Evolutionary conservation across 2,797 vertebrate species (phyloP).

Genomic region (Tadarida brasiliensis): DNA sequence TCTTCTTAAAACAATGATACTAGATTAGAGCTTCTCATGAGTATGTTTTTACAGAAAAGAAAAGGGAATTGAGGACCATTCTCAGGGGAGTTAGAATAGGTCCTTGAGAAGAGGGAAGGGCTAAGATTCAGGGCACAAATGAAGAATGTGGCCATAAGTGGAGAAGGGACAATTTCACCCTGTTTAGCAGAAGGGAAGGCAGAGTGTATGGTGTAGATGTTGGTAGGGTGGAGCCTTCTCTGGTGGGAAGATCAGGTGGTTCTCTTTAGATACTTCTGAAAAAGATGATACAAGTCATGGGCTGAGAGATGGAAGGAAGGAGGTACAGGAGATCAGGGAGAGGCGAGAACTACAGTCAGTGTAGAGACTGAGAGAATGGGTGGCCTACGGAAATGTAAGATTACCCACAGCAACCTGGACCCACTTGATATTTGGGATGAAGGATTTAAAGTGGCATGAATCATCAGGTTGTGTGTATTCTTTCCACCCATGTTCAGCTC

Average conservation of each 20-base stretch:
- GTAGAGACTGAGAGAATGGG: neutral
- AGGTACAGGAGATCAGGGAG: neutral
- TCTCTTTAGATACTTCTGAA: neutral
- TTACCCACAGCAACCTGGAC: neutral
- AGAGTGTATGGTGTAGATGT: neutral
- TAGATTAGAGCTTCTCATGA: neutral
- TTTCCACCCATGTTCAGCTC: neutral
- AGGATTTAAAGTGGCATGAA: neutral
- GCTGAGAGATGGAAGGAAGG: neutral
- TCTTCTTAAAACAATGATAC: neutral
- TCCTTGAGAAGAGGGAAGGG: neutral
- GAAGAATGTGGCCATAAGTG: neutral
- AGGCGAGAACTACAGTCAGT: neutral
- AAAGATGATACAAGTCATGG: neutral
- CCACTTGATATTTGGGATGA: neutral
- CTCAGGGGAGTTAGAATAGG: neutral
- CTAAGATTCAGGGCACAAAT: neutral
- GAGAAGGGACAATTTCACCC: neutral
- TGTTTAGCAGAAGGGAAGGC: neutral
- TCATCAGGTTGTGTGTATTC: neutral
- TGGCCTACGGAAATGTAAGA: neutral
- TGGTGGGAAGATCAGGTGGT: neutral
- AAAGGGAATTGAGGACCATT: neutral
- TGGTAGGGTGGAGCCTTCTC: neutral
- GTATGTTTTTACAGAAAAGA: neutral